Evolutionary conservation across 1,140 invertebrate genomes (phyloP).

Genomic region (Centruroides vittatus): DNA sequence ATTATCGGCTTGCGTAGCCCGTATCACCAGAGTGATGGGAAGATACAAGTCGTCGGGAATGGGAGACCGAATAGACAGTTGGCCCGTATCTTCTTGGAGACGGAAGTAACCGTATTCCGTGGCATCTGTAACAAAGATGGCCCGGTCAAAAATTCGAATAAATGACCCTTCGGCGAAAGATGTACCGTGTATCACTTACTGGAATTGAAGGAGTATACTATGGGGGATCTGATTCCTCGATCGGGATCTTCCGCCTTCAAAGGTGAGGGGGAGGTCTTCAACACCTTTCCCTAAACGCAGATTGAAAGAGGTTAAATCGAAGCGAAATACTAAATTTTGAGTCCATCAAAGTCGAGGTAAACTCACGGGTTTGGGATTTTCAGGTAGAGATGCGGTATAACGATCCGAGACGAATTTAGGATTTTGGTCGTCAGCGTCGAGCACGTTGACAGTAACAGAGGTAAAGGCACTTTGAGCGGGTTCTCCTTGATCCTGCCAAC

Average conservation of each 20-base stretch:
- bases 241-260: conserved; percentile 67
- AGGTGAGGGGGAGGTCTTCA: conserved; percentile 41
- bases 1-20: conserved; percentile 78
- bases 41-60: conserved; percentile 35
- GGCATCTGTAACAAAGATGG: conserved; percentile 22
- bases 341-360: background rate
- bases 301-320: background rate
- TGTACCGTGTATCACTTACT: conserved; percentile 22
- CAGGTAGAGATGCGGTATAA: conserved; percentile 54
- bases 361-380: conserved; percentile 40
- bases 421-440: conserved; percentile 87
- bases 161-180: too few relatives aligned
- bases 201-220: conserved; percentile 47
- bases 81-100: conserved; percentile 43
- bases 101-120: conserved; percentile 34
- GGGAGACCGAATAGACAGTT: conserved; percentile 41
- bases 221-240: conserved; percentile 55
- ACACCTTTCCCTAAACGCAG: conserved; percentile 37
- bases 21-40: conserved; percentile 57
- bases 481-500: conserved; percentile 54
- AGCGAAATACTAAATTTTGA: background rate
- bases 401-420: conserved; percentile 58
- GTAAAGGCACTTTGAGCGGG: conserved; percentile 60
- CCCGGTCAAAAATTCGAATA: too few relatives aligned
- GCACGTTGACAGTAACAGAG: conserved; percentile 55